Percentiles rank a stretch among this genome's conserved stretches.
phyloP scores from a whole-genome alignment of 2,888 invertebrate genomes.

The Microplitis manilae region DNA sequence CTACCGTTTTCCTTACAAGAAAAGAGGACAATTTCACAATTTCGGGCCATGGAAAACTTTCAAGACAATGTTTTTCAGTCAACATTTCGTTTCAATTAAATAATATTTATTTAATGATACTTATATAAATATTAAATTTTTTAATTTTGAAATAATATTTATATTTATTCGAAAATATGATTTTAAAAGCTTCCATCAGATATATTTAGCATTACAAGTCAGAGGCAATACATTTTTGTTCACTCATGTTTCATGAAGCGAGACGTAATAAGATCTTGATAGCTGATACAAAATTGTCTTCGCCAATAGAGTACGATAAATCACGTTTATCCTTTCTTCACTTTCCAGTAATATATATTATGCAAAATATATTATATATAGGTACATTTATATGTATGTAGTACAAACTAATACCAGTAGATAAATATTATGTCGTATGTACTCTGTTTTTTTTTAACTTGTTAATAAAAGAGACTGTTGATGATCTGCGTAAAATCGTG shows the following conservation, averaged over 20 bases:
- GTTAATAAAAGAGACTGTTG: slow-evolving; percentile 8
- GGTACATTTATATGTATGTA: background rate
- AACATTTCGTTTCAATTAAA: background rate
- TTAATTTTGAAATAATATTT: background rate
- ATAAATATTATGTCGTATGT: slow-evolving; percentile 20
- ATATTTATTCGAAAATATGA: background rate
- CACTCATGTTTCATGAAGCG: slow-evolving; percentile 23
- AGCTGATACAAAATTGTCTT: slow-evolving; percentile 37
- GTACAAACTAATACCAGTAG: slow-evolving; percentile 15
- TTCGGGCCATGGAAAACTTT: slow-evolving; percentile 13
- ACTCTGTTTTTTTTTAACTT: background rate
- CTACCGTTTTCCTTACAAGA: slow-evolving; percentile 31
- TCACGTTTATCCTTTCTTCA: slow-evolving; percentile 44
- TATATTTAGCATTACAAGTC: slow-evolving; percentile 2
- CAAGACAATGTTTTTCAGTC: background rate
- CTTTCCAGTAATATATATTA: slow-evolving; percentile 14
- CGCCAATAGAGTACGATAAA: slow-evolving; percentile 44
- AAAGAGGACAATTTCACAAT: slow-evolving; percentile 21
- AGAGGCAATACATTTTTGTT: slow-evolving; percentile 12
- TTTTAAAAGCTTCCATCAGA: background rate
- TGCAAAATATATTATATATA: slow-evolving; percentile 23
- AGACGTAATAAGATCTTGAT: slow-evolving; percentile 18
- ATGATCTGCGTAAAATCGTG: slow-evolving; percentile 38
- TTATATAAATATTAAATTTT: background rate
- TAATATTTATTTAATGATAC: background rate